Percentiles rank a stretch among this genome's conserved stretches.
Evolutionary conservation across 2,888 invertebrate species (phyloP).

Genomic region (Agrochola lychnidis): DNA sequence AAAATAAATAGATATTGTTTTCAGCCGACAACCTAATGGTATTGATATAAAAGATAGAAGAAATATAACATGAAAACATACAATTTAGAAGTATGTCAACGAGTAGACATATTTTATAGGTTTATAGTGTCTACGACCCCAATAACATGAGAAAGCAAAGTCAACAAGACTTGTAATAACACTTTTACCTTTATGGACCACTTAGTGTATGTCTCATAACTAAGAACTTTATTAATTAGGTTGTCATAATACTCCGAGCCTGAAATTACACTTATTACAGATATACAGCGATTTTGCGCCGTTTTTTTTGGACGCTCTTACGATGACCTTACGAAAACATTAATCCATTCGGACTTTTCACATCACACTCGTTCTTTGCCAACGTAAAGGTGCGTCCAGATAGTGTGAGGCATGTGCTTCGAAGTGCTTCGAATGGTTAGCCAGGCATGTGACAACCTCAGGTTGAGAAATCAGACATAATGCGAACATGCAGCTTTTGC

Average conservation of each 20-base stretch:
- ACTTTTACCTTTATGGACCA: constrained; percentile 19
- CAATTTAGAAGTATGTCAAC: constrained; percentile 24
- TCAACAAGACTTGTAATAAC: constrained; percentile 21
- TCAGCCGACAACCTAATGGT: background rate
- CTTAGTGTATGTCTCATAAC: constrained; percentile 4
- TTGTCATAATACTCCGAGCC: background rate
- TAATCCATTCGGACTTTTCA: background rate
- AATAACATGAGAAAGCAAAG: constrained; percentile 12
- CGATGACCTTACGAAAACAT: background rate
- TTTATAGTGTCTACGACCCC: constrained; percentile 21
- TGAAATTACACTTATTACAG: background rate
- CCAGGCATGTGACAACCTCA: background rate
- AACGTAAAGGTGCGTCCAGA: background rate
- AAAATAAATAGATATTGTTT: constrained; percentile 7
- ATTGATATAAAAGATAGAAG: constrained; percentile 4
- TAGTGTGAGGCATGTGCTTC: background rate
- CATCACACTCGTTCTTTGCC: background rate
- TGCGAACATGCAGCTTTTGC: too few relatives aligned
- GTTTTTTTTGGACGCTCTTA: background rate
- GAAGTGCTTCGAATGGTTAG: background rate
- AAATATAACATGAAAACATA: constrained; percentile 2
- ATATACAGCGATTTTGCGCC: too few relatives aligned
- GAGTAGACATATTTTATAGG: constrained; percentile 13
- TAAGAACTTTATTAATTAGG: constrained; percentile 31
- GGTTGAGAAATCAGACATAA: background rate